Conservation (phyloP, 2,888 invertebrate species). For the Nezara viridula region DNA sequence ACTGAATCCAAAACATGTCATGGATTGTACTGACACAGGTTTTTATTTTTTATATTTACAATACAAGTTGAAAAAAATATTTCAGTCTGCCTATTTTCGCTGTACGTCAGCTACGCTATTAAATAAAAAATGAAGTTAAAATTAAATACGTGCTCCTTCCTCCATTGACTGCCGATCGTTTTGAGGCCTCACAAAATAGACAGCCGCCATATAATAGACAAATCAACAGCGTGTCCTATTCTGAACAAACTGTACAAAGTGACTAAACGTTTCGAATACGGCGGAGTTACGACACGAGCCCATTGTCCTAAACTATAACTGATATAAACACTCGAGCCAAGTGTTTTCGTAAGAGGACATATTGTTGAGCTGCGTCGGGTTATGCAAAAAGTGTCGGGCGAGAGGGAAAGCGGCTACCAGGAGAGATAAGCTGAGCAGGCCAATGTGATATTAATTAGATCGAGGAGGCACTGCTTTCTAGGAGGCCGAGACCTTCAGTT, state of each 20-base stretch:
- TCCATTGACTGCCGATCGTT: not conserved
- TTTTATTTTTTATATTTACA: no score
- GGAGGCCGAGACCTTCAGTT: conserved; percentile 18
- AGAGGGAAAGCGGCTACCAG: not conserved
- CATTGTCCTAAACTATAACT: conserved; percentile 5
- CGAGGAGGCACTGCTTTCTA: not conserved
- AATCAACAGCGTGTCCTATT: not conserved
- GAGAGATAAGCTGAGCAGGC: not conserved
- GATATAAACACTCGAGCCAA: not conserved
- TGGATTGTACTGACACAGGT: no score
- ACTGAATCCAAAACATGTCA: no score
- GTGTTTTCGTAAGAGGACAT: conserved; percentile 15
- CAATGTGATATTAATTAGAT: not conserved
- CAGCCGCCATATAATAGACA: not conserved
- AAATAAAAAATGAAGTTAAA: not conserved
- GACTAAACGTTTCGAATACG: conserved; percentile 13
- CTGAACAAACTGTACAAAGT: not conserved
- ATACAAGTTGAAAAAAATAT: no score
- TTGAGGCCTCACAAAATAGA: not conserved
- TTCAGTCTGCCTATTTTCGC: no score
- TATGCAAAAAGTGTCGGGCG: not conserved
- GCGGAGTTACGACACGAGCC: not conserved
- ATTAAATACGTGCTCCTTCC: not conserved
- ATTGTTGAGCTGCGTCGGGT: not conserved
- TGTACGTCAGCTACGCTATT: no score